A percentile compares a stretch with the other conserved stretches of the same genome.
These are phyloP conservation scores for Lepus oiostolus DNA, from an alignment of 2,797 vertebrate genomes.

Conservation along the genomic window DNA sequence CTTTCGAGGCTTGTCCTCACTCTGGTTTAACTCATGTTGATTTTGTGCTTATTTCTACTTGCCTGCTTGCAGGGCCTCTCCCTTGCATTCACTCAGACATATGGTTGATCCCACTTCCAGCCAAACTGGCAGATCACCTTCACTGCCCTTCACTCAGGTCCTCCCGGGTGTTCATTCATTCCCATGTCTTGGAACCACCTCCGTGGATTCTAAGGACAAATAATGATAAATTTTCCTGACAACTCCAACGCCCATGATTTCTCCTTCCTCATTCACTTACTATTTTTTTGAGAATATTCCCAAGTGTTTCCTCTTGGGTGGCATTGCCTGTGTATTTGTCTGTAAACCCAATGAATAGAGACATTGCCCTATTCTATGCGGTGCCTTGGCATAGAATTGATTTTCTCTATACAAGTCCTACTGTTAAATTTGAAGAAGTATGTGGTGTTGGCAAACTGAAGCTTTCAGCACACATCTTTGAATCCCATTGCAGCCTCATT, in stretches of 20 bases:
- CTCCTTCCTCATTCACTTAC: slow-evolving; percentile 52
- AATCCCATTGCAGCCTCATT: slow-evolving; percentile 65
- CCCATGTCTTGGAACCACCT: not conserved
- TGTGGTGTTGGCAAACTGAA: slow-evolving; percentile 75
- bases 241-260: slow-evolving; percentile 45
- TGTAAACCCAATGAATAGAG: slow-evolving; percentile 66
- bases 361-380: slow-evolving; percentile 60
- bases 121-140: slow-evolving; percentile 27
- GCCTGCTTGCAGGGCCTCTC: not conserved
- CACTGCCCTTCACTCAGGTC: not conserved
- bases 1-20: not conserved
- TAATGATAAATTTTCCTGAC: slow-evolving; percentile 72
- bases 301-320: not conserved
- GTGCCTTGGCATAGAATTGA: slow-evolving; percentile 61
- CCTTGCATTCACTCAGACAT: not conserved
- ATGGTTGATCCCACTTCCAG: not conserved
- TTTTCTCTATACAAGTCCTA: slow-evolving; percentile 43
- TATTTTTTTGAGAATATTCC: slow-evolving; percentile 27
- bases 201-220: slow-evolving; percentile 58
- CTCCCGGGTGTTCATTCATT: slow-evolving; percentile 23
- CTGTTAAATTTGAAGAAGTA: slow-evolving; percentile 49
- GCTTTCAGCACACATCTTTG: slow-evolving; percentile 57
- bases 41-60: slow-evolving; percentile 12
- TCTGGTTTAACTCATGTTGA: not conserved
- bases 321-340: slow-evolving; percentile 54